These are phyloP conservation scores for Ornithorhynchus anatinus DNA, from an alignment of 2,113 vertebrate genomes.

Conservation along the genomic window DNA sequence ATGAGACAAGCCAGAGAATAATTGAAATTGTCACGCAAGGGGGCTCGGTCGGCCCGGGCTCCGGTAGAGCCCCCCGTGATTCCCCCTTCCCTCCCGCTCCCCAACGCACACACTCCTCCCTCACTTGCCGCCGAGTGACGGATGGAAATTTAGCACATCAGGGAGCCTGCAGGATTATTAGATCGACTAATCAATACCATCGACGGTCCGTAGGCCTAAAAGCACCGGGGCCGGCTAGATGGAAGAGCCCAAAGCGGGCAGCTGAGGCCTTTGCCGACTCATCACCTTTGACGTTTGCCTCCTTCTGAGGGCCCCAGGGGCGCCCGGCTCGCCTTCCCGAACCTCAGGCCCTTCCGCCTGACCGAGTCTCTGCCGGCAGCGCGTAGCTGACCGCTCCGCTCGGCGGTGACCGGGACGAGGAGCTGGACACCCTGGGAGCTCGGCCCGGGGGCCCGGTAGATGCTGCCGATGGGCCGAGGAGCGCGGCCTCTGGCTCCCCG, in stretches of 20 bases:
- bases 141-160: constrained; percentile 80
- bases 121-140: constrained; percentile 66
- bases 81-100: constrained; percentile 53
- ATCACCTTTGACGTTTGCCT: constrained; percentile 79
- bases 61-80: constrained; percentile 21
- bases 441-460: too few relatives aligned
- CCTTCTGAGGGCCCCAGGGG: constrained; percentile 63
- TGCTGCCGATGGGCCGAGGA: neutral
- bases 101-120: constrained; percentile 46
- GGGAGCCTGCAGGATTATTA: constrained; percentile 81
- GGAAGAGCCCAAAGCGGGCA: constrained; percentile 52
- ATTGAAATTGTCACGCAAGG: constrained; percentile 63
- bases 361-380: constrained; percentile 66
- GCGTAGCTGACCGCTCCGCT: constrained; percentile 60
- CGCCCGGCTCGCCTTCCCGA: constrained; percentile 67
- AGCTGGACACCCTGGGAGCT: constrained; percentile 17
- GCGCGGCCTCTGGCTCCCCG: constrained; percentile 42
- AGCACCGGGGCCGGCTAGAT: constrained; percentile 66
- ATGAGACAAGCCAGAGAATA: constrained; percentile 28
- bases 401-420: constrained; percentile 34
- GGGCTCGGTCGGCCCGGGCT: constrained; percentile 31
- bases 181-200: constrained; percentile 88
- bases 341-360: constrained; percentile 70
- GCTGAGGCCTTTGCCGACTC: constrained; percentile 56
- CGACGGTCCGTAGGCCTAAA: constrained; percentile 85